Base-by-base conservation (phyloP, 92 coral and sea anemone species). In the Paramuricea clavata region DNA sequence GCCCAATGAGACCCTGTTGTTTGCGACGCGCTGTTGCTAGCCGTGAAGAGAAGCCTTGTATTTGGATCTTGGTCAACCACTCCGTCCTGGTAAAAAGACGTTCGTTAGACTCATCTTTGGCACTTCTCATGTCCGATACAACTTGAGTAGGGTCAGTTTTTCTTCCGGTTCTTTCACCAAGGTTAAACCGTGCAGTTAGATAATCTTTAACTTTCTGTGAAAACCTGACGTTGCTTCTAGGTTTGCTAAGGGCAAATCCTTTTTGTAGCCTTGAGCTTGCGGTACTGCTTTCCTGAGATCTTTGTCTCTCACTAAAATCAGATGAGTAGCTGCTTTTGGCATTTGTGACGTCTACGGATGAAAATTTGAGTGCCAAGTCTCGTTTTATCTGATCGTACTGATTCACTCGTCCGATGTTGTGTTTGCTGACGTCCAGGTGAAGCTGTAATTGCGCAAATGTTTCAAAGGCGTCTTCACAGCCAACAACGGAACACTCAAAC, bases 121-220 rank as follows among this genome's bases (percentile, higher is more conserved):
- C 89, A 81, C 71, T 93, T 34, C 89, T 74, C 92, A 93, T 90
- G 78, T 88, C 93, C 52, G 36, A 49, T 54, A 86, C 87, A 76
- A 88, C 90, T 89, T 93, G 92, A 61, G 56, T 70, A 41, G 92
- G 92, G 81, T 93, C 93, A 27, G 97, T 92, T 31, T 90, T 93
- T 12, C 88, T 57, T 12, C 93, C 93, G 5, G 89, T 86, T 81
- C 89, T 88, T 89, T 91, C 94, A 54, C 97, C 97, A 60, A 91
- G 72, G 50, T 82, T 71, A 54, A 91, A 93, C 60, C 90, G 85
- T 91, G 90, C 86, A 12, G 88, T 93, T 32, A 93, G 89, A 70
- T 91, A 93, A 4, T 91, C 89, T 74, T 81, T 93, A 15, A 89
- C 94, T 64, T 93, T 91, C 35, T 78, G 72, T n/a, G 94, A 83